Evolutionary conservation across 1,140 invertebrate species (phyloP), one percentile per base, ranked within the genome.

Genomic region (Ruditapes philippinarum): DNA sequence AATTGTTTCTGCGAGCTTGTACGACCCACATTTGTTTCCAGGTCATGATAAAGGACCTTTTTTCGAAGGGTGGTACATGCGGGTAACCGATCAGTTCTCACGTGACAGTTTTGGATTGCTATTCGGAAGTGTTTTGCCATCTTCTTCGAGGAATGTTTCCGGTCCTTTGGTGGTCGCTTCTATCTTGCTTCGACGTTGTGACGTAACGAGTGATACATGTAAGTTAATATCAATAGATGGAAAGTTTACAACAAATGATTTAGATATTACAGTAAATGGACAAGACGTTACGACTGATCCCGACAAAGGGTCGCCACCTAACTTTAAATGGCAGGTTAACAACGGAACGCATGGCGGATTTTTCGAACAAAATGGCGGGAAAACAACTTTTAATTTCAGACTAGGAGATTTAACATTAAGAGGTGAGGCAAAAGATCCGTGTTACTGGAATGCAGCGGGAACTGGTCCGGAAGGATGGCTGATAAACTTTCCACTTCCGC

Each of bases 381-480:
- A 38, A 28, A 91, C 93, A 14, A 33, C 28, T 17, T 92, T 94
- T 51, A 78, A 82, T 65, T 90, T 94, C 65, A 74, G 22, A 22
- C 12, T 93, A 19, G 90, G 88, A 14, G 54, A 88, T 22, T 54
- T 89, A 25, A 70, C 36, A 7, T 65, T 94, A 5, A 38, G 25
- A 28, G 91, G 90, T 0, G 45, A 90, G n/a, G 79, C 91, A 7
- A 60, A 45, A 9, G 7, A 49, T 33, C 90, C 91, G 22, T 42
- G 86, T 19, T 91, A 91, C 4, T 94, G 93, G 93, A 92, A 88
- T 31, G 88, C 76, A 11, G 7, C 82, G 28, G 93, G 93, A 0
- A 88, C 86, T 51, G 93, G 93, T 28, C 93, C 93, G 0, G 93
- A 93, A 76, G 89, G 93, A 7, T 93, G 91, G 92, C 78, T 92